A percentile compares a stretch with the other conserved stretches of the same genome.
These are phyloP conservation scores for Pitta sordida DNA, from an alignment of 2,113 vertebrate species.

Conservation along the genomic window DNA sequence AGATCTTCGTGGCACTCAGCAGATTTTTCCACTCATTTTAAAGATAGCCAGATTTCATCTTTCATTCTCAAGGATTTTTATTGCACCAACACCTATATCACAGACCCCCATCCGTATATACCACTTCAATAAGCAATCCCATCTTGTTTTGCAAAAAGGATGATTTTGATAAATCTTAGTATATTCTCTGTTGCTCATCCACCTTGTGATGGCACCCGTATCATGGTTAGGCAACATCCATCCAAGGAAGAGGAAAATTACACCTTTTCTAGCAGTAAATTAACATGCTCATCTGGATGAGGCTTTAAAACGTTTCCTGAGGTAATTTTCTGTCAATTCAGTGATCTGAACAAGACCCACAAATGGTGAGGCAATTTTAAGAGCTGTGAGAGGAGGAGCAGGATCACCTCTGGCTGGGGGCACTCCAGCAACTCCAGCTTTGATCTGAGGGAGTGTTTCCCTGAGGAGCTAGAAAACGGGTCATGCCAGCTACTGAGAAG, in stretches of 20 bases:
- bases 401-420: not conserved
- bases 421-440: not conserved
- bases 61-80: not conserved
- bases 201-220: not conserved
- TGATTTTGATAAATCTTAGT: not conserved
- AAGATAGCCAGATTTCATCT: not conserved
- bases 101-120: not conserved
- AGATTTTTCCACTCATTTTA: not conserved
- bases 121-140: not conserved
- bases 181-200: fast-evolving
- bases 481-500: not conserved
- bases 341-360: not conserved
- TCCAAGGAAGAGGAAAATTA: not conserved
- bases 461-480: not conserved
- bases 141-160: not conserved
- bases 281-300: not conserved
- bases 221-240: not conserved
- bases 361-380: not conserved
- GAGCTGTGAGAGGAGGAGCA: not conserved
- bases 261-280: not conserved
- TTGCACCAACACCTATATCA: not conserved
- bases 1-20: not conserved
- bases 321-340: not conserved
- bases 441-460: not conserved
- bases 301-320: not conserved